Evolutionary conservation across 2,113 vertebrate species (phyloP).

Genomic region (Maccullochella peelii): DNA sequence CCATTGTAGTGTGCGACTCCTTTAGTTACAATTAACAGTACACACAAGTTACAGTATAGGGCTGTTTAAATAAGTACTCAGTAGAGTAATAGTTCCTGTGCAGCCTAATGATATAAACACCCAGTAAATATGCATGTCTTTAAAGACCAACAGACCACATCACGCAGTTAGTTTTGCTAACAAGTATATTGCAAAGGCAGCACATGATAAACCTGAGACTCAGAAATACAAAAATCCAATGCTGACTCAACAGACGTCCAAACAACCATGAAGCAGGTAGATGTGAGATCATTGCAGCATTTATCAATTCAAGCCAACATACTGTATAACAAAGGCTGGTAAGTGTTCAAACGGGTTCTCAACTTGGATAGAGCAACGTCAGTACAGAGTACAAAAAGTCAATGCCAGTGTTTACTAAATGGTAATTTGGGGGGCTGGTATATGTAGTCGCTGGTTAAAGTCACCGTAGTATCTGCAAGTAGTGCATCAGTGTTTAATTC

Average conservation of each 20-base stretch:
- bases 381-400: slow-evolving; percentile 40
- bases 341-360: slow-evolving; percentile 43
- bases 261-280: slow-evolving; percentile 39
- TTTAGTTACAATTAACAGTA: slow-evolving; percentile 31
- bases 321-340: slow-evolving; percentile 56
- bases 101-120: slow-evolving; percentile 59
- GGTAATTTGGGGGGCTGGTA: slow-evolving; percentile 31
- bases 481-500: slow-evolving; percentile 68
- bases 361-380: slow-evolving; percentile 11
- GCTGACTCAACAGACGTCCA: slow-evolving; percentile 28
- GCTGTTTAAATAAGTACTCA: slow-evolving; percentile 27
- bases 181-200: slow-evolving; percentile 64
- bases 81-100: slow-evolving; percentile 36
- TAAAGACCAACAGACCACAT: slow-evolving; percentile 46
- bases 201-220: slow-evolving; percentile 78
- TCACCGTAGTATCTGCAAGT: slow-evolving; percentile 52
- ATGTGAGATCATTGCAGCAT: slow-evolving; percentile 43
- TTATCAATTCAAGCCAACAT: slow-evolving; percentile 33
- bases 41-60: slow-evolving; percentile 37
- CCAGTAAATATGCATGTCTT: slow-evolving; percentile 44
- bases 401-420: slow-evolving; percentile 61
- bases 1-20: slow-evolving; percentile 26
- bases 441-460: slow-evolving; percentile 33
- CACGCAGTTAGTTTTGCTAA: slow-evolving; percentile 51
- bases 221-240: slow-evolving; percentile 59